These are phyloP conservation scores for Trimorus sp. DNA, from an alignment of 2,888 invertebrate species.

Conservation along the genomic window DNA sequence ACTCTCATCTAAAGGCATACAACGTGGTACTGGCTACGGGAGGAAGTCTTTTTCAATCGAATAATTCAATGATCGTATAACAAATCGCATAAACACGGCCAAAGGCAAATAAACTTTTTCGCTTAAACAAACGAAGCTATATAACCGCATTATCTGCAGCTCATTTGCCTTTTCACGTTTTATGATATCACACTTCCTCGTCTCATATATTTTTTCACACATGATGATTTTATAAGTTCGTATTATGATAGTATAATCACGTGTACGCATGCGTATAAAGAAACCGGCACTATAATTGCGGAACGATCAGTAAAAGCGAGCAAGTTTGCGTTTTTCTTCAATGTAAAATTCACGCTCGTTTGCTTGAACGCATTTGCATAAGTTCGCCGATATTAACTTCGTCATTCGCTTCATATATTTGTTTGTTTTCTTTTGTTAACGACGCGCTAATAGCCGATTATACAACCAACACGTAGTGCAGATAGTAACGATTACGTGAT, in stretches of 20 bases:
- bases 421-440: slow-evolving; percentile 18
- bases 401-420: slow-evolving; percentile 34
- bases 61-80: background rate
- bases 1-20: too few species aligned
- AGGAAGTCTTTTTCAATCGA: background rate
- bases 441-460: slow-evolving; percentile 25
- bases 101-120: background rate
- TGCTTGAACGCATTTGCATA: slow-evolving; percentile 35
- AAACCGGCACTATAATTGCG: slow-evolving; percentile 26
- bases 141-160: background rate
- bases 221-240: slow-evolving; percentile 49
- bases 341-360: slow-evolving; percentile 33
- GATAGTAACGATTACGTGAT: slow-evolving; percentile 32
- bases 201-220: slow-evolving; percentile 34
- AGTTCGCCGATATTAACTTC: slow-evolving; percentile 48
- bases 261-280: slow-evolving; percentile 39
- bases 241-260: slow-evolving; percentile 46
- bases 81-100: background rate
- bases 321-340: slow-evolving; percentile 16
- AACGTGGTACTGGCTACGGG: too few species aligned
- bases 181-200: slow-evolving; percentile 36
- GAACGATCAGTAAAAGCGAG: slow-evolving; percentile 40
- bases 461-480: slow-evolving; percentile 25
- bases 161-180: slow-evolving; percentile 32
- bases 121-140: background rate